These are phyloP conservation scores for Lutraria rhynchaena DNA, from an alignment of 1,140 invertebrate species.

Conservation along the genomic window DNA sequence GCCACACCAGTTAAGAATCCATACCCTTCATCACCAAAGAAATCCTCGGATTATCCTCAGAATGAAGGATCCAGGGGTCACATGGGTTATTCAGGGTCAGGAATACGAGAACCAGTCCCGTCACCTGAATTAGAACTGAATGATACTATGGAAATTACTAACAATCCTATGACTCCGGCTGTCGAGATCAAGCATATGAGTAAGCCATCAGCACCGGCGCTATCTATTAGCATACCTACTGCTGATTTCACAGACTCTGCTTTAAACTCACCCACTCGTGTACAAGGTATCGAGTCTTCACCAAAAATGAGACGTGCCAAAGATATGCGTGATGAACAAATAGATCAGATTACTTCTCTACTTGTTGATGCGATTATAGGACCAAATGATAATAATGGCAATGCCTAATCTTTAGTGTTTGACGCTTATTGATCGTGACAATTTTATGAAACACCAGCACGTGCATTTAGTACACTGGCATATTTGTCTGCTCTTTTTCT, in stretches of 20 bases:
- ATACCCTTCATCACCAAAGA: slow-evolving; percentile 34
- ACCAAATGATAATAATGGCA: slow-evolving; percentile 14
- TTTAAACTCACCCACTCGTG: slow-evolving; percentile 40
- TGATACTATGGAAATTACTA: not conserved
- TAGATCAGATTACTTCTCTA: slow-evolving; percentile 66
- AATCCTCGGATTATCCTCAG: slow-evolving; percentile 14
- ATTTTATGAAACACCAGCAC: too few relatives aligned
- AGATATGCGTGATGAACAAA: slow-evolving; percentile 63
- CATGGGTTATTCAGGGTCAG: slow-evolving; percentile 1
- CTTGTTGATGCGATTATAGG: slow-evolving; percentile 63
- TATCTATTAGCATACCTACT: slow-evolving; percentile 69
- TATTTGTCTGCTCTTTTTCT: too few relatives aligned
- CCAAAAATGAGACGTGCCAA: slow-evolving; percentile 57
- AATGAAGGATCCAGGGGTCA: slow-evolving; percentile 24
- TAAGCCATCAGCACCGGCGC: slow-evolving; percentile 36
- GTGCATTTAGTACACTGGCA: too few relatives aligned
- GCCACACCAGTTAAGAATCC: slow-evolving; percentile 61
- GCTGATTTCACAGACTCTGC: slow-evolving; percentile 64
- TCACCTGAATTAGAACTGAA: slow-evolving; percentile 44
- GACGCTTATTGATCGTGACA: too few relatives aligned
- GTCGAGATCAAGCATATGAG: slow-evolving; percentile 23
- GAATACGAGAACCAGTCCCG: slow-evolving; percentile 49
- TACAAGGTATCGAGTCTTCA: slow-evolving; percentile 34
- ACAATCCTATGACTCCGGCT: not conserved
- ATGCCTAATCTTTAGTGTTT: too few relatives aligned